Conservation (phyloP, 2,888 invertebrate species). For the Eurytoma adleriae region DNA sequence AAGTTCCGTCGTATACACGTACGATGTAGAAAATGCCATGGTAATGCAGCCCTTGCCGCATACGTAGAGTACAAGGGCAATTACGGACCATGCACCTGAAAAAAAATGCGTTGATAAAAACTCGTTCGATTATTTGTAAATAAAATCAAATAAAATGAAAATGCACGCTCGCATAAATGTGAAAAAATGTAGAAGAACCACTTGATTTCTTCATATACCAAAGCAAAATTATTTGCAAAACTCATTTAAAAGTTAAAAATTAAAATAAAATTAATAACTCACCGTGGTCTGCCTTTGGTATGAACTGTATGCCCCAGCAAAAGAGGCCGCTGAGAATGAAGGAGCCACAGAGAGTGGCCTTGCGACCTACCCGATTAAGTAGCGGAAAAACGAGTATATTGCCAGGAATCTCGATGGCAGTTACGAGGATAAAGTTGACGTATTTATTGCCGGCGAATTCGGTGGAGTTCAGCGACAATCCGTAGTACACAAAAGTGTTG, state of each 20-base stretch:
- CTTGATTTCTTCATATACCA: too few species aligned
- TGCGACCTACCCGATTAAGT: conserved; percentile 77
- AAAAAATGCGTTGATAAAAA: conserved; percentile 66
- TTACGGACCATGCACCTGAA: conserved; percentile 76
- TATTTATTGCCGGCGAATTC: conserved; percentile 86
- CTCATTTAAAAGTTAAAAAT: too few species aligned
- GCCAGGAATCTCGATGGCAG: conserved; percentile 85
- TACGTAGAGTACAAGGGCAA: conserved; percentile 79
- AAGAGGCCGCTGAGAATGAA: conserved; percentile 81
- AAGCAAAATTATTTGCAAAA: too few species aligned
- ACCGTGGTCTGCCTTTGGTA: conserved; percentile 77
- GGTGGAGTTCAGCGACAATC: conserved; percentile 87
- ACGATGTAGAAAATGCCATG: conserved; percentile 82
- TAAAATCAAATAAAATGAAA: too few species aligned
- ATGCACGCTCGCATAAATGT: too few species aligned
- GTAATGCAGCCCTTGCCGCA: conserved; percentile 83
- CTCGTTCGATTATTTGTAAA: not conserved
- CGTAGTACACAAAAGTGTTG: conserved; percentile 88
- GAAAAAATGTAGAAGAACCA: too few species aligned
- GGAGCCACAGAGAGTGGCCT: conserved; percentile 80
- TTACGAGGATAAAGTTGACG: conserved; percentile 84
- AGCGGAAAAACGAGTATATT: conserved; percentile 81
- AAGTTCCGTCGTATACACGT: conserved; percentile 84
- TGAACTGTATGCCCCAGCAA: conserved; percentile 80
- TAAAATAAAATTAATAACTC: not conserved